Evolutionary conservation across 2,113 vertebrate species (phyloP), one percentile per base, ranked within the genome.

Genomic region (Cyrtonyx montezumae): DNA sequence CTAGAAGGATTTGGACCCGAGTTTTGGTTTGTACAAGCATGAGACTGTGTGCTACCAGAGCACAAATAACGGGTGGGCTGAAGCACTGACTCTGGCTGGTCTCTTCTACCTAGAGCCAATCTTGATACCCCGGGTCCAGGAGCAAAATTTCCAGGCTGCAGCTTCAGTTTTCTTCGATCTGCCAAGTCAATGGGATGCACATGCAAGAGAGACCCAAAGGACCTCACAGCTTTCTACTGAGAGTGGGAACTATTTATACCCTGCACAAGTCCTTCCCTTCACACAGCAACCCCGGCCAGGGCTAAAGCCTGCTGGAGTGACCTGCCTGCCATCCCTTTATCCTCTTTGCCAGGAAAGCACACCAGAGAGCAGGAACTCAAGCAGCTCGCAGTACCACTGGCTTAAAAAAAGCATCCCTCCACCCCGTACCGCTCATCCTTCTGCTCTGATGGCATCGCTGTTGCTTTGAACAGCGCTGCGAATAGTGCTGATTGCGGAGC

Each of bases 401-500:
- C 73, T 88, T 91, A 86, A 90, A 83, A 43, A 63, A 40, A 4
- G 22, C 30, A 37, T 22, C 20, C 17, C 43, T 15, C 22, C 26
- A 5, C 73, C 79, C 77, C 34, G 17, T 65, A 70, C 88, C 0
- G 3, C 73, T 91, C 82, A 80, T 83, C 84, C 2, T 3, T 93
- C 89, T 95, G 92, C 65, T 80, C 76, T 61, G 76, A 85, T 85
- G 93, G 91, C 95, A 94, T 91, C 84, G 66, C 1, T 4, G 58
- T 43, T 87, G 65, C 94, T 93, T 84, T 95, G 95, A 97, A 96
- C 92, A 97, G 93, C 92, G 37, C 48, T 55, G 71, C 74, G 65
- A 95, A 82, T 83, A 94, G 43, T 67, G 86, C 95, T 97, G 96
- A 97, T 94, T 97, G 88, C 94, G 88, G 70, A 96, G 95, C 95